Conservation (phyloP, 2,113 vertebrate species). For the Malurus alboscapulatus region DNA sequence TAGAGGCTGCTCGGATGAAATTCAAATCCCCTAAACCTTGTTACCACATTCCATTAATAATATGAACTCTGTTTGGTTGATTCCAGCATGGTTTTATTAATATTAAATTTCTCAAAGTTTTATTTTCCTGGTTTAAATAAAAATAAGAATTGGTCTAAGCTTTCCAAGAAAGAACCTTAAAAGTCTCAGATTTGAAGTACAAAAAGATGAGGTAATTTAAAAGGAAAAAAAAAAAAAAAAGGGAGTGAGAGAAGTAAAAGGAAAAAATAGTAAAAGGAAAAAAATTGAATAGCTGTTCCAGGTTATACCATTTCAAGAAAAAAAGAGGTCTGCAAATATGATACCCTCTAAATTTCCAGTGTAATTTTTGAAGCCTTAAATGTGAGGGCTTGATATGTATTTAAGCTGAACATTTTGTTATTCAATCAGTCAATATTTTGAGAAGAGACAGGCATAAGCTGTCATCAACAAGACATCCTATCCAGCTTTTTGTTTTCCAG, state of each 20-base stretch:
- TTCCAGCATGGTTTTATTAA: not conserved
- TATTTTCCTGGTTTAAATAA: not conserved
- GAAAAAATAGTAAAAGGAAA: not conserved
- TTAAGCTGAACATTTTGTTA: not conserved
- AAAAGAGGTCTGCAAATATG: not conserved
- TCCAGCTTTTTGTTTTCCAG: not conserved
- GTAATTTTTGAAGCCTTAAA: not conserved
- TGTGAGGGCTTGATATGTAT: not conserved
- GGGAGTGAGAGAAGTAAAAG: fast-evolving
- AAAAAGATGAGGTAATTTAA: not conserved
- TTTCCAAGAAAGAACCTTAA: slow-evolving; percentile 3
- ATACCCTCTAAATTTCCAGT: not conserved
- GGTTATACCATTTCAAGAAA: not conserved
- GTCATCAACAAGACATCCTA: not conserved
- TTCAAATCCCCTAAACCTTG: not conserved
- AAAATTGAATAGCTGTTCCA: not conserved
- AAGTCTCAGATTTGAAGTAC: not conserved
- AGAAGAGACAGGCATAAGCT: not conserved
- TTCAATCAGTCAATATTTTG: not conserved
- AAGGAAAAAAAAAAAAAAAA: not conserved
- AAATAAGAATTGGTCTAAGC: not conserved
- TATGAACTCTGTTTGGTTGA: not conserved
- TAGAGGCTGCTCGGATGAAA: not conserved
- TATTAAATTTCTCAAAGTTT: not conserved
- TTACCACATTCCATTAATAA: not conserved